Evolutionary conservation across 2,113 vertebrate genomes (phyloP).

Genomic region (Silurus asotus): DNA sequence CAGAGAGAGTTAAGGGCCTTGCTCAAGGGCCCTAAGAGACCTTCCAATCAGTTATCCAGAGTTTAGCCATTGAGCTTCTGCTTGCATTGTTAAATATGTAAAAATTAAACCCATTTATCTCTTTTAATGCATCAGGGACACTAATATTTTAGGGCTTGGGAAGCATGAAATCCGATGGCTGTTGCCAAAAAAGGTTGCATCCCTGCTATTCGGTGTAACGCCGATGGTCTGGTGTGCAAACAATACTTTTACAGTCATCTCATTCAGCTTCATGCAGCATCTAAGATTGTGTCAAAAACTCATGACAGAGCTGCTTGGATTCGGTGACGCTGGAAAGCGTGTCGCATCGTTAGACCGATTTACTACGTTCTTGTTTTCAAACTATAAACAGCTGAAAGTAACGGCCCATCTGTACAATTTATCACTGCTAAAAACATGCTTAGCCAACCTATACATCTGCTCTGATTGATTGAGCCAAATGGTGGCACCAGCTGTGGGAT

Average conservation of each 20-base stretch:
- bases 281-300: background rate
- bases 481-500: constrained; percentile 29
- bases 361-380: background rate
- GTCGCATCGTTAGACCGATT: background rate
- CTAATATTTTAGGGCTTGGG: background rate
- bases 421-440: constrained; percentile 26
- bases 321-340: background rate
- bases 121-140: background rate
- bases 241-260: background rate
- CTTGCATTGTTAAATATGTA: background rate
- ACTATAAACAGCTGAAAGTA: constrained; percentile 5
- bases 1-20: too few relatives aligned
- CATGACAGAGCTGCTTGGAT: background rate
- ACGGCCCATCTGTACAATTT: constrained; percentile 19
- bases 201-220: background rate
- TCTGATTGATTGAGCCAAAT: constrained; percentile 31
- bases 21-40: too few relatives aligned
- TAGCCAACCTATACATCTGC: constrained; percentile 19
- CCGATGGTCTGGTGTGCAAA: background rate
- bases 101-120: background rate
- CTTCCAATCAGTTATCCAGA: too few relatives aligned
- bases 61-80: too few relatives aligned
- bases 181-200: background rate
- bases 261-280: background rate
- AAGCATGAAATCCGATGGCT: background rate